Percentiles rank a stretch among this genome's conserved stretches.
phyloP scores from a whole-genome alignment of 2,113 vertebrate species.

The Heliornis fulica region DNA sequence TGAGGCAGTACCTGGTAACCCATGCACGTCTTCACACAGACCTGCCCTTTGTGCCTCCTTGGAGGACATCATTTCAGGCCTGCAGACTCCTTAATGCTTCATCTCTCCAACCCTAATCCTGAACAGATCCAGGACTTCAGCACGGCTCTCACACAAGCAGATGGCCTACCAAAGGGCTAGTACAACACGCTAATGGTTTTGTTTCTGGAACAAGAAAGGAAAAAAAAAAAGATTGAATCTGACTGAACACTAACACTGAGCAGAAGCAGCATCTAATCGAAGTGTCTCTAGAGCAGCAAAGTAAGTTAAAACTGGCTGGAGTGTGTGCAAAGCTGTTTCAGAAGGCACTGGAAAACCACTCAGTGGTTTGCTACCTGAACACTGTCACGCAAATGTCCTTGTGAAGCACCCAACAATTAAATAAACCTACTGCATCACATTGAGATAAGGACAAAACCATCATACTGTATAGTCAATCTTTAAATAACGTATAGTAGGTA shows the following conservation, averaged over 20 bases:
- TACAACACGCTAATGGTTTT: neutral
- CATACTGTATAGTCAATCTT: neutral
- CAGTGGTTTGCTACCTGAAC: neutral
- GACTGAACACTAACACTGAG: neutral
- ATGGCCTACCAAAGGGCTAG: neutral
- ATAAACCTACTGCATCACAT: neutral
- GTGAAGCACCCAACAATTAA: neutral
- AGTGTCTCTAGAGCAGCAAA: neutral
- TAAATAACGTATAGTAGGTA: neutral
- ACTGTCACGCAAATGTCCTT: neutral
- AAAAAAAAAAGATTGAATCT: neutral
- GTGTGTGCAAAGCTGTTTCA: neutral
- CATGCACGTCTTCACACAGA: neutral
- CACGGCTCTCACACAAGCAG: neutral
- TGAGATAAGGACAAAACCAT: neutral
- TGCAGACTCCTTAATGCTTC: neutral
- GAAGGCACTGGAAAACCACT: neutral
- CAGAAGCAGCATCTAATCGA: neutral
- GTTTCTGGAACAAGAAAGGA: neutral
- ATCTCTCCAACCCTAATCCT: neutral
- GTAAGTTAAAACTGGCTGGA: neutral
- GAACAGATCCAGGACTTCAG: neutral
- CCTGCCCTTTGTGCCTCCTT: neutral
- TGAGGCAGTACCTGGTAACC: neutral
- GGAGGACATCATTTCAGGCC: neutral